Percentiles rank a stretch among this genome's conserved stretches.
phyloP scores from a whole-genome alignment of 2,797 vertebrate genomes.

The Mycteria americana region DNA sequence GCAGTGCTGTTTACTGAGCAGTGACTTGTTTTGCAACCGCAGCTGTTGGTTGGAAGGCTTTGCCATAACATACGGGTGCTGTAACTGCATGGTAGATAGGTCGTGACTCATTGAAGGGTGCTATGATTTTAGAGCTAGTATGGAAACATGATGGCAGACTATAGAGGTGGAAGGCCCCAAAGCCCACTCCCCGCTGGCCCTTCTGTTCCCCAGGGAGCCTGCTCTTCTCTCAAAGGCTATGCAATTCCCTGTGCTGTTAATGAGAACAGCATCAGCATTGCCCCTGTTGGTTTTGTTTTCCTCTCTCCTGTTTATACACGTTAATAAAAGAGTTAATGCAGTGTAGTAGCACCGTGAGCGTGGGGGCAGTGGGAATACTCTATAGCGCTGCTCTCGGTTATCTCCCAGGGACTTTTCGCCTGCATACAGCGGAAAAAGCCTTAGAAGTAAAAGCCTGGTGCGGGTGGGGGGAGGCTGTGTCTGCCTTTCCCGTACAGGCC shows the following conservation, averaged over 20 bases:
- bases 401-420: background rate
- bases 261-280: rapidly evolving
- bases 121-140: background rate
- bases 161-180: rapidly evolving
- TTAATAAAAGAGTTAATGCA: background rate
- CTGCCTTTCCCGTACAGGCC: rapidly evolving
- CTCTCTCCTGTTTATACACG: rapidly evolving
- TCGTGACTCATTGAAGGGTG: rapidly evolving
- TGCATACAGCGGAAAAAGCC: rapidly evolving
- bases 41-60: background rate
- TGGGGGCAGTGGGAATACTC: background rate
- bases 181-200: background rate
- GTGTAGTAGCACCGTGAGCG: rapidly evolving
- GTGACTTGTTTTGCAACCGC: background rate
- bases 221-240: background rate
- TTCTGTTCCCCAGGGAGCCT: rapidly evolving
- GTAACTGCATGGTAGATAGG: rapidly evolving
- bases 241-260: rapidly evolving
- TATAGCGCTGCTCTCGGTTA: background rate
- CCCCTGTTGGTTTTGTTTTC: too few species aligned
- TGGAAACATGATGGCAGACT: rapidly evolving
- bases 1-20: background rate
- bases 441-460: background rate
- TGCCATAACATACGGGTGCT: background rate
- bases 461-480: background rate